Evolutionary conservation across 2,113 vertebrate genomes (phyloP), one percentile per base, ranked within the genome.

Genomic region (Sardina pilchardus): DNA sequence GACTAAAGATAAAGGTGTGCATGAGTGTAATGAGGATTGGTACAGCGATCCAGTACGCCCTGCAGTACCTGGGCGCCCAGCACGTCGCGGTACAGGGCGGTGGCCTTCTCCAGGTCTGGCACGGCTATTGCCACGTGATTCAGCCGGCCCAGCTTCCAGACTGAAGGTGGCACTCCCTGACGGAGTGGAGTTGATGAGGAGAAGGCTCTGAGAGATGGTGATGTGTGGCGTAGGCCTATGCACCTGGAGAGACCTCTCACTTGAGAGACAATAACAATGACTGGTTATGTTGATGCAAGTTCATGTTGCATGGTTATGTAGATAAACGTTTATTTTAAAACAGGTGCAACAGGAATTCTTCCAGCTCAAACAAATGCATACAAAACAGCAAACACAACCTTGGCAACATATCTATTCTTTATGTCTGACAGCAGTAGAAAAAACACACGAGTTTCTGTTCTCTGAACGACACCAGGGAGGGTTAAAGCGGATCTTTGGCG

Each of bases 121-220:
- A 99, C 98, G 1, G 97, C 97, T 0, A 99, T 94, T 67, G 98
- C 98, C 3, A 99, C 95, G 0, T 99, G 98, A 87, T 98, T 99
- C 53, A 99, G 94, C 10, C 91, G 95, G 5, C 98, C 98, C 43
- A 99, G 93, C 47, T 95, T 97, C 98, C 98, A 99, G 45, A 96
- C n/a, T 1, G 91, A 86, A 0, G 45, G 81, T 17, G 96, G 92
- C 19, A 93, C 80, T 0, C 91, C 93, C 81, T 92, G 93, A 8
- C 45, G 78, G 36, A 91, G 85, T 7, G 90, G 10, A 44, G 88
- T 84, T 0, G 94, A 94, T 0, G 81, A 86, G 6, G 94, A 94
- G 0, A 92, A 88, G n/a, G 86, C 83, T 88, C 87, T 93, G 53
- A 48, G 8, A 21, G 85, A 30, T 0, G 81, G 36, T 42, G 86